Base-by-base conservation (phyloP, 1,140 invertebrate genomes). In the Pygmarrhopalites habei region DNA sequence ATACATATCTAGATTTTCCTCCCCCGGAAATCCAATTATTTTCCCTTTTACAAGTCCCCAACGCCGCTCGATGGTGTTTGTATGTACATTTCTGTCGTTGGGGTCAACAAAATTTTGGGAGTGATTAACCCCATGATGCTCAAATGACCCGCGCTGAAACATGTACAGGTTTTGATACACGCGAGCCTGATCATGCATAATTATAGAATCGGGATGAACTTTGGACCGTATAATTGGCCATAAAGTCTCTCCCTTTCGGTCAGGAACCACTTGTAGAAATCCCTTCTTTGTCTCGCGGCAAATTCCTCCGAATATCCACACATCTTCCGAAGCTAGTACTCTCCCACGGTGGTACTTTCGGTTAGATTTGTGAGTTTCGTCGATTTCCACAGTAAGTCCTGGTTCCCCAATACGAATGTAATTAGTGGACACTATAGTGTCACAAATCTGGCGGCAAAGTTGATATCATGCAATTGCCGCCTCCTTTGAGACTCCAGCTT, bases 221-320 rank as follows among this genome's bases (percentile, higher is more conserved):
- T 25, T 51, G n/a, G 25, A 1, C 21, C 41, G 4, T 25, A 64
- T 67, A 15, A 60, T 64, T 1, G 58, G 51, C 49, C 44, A 55
- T 1, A 67, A 44, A 19, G 57, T 67, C 1, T 5, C 43, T 3
- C 25, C 58, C 1, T n/a, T 39, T 23, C 52, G n/a, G 28, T 67
- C 23, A 2, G 65, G 65, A 4, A 67, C 65, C 19, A 44, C 19
- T 29, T 46, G 10, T 0, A 67, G 43, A 28, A 67, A 64, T 4
- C 19, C 30, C 41, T 64, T 58, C 32, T 56, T 64, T 1, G 60
- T 44, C 58, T 64, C 61, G 1, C 66, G 28, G 21, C 61, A 64
- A 43, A 64, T 60, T 2, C 58, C 66, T 2, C 66, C 60, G 57
- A 68, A 68, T 2, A 68, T 41, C 62, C 66, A 68, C 10, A 62